These are phyloP conservation scores for Zaprionus bogoriensis DNA, from an alignment of 2,888 invertebrate species.

Conservation along the genomic window DNA sequence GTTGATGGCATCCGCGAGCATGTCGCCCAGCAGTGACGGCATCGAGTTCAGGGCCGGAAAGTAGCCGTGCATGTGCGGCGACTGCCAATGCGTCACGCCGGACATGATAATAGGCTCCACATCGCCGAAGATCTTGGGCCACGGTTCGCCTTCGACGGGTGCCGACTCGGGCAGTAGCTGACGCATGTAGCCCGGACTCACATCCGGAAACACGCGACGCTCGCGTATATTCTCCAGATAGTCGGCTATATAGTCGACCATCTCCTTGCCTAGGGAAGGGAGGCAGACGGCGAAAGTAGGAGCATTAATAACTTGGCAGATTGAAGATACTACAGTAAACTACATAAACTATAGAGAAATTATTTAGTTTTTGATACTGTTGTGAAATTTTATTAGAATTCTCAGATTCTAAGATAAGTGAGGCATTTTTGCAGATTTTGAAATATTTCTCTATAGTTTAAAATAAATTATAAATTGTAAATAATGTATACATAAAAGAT, in stretches of 20 bases:
- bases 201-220: conserved; percentile 95
- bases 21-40: conserved; percentile 96
- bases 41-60: conserved; percentile 97
- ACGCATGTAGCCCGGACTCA: conserved; percentile 96
- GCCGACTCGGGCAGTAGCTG: conserved; percentile 93
- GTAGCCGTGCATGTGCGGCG: conserved; percentile 99
- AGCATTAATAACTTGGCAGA: too few relatives aligned
- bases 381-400: too few relatives aligned
- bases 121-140: conserved; percentile 96
- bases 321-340: too few relatives aligned
- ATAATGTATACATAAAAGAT: too few relatives aligned
- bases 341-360: too few relatives aligned
- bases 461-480: too few relatives aligned
- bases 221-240: conserved; percentile 96
- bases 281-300: neutral
- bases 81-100: conserved; percentile 91
- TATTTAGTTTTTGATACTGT: too few relatives aligned
- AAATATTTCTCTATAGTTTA: too few relatives aligned
- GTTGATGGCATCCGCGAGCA: conserved; percentile 97
- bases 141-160: conserved; percentile 93
- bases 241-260: conserved; percentile 99
- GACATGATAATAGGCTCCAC: conserved; percentile 98
- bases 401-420: too few relatives aligned
- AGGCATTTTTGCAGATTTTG: too few relatives aligned
- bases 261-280: conserved; percentile 91